Evolutionary conservation across 2,888 invertebrate genomes (phyloP), one percentile per base, ranked within the genome.

Genomic region (Drosophila atripex): DNA sequence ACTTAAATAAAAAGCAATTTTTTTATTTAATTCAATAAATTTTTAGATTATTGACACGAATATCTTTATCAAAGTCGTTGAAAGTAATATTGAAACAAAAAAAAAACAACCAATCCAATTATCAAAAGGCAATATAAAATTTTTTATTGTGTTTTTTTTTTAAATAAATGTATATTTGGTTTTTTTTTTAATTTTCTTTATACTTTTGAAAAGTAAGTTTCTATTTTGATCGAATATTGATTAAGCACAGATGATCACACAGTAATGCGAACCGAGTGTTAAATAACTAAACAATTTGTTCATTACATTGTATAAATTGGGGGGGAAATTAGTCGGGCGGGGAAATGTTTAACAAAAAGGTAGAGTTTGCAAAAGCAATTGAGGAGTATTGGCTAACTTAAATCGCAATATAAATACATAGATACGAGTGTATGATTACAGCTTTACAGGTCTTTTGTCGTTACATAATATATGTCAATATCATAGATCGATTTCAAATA

Each of bases 401-500:
- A 80, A 59, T 66, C 71, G 80, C 76, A 69, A 46, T 60, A 46
- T 64, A 85, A 85, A 76, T 85, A 76, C 78, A 77, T 77, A 80
- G 66, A 66, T 75, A 64, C 80, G 54, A 55, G 68, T 69, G 49
- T 80, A 71, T 73, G 73, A 49, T 64, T 76, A 78, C 73, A 76
- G 68, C 54, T 71, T 80, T 78, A 76, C 87, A 82, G 73, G 80
- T 82, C 87, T 82, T 86, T 80, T 79, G 45, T 73, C 80, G 87
- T 80, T 80, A 72, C 80, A 72, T 83, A 73, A 60, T 79, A 72
- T 46, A 28, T 43, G 70, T 69, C 41, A 58, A 68, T 59, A 52
- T 59, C 51, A 54, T 59, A 55, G 38, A 71, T 71, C 65, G 61
- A 54, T 61, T 61, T 52, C 18, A 14, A 58, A 23, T 23, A n/a